Percentiles rank a stretch among this genome's conserved stretches.
Conservation (phyloP, 1,140 invertebrate species). For the Drosophila orosa region DNA sequence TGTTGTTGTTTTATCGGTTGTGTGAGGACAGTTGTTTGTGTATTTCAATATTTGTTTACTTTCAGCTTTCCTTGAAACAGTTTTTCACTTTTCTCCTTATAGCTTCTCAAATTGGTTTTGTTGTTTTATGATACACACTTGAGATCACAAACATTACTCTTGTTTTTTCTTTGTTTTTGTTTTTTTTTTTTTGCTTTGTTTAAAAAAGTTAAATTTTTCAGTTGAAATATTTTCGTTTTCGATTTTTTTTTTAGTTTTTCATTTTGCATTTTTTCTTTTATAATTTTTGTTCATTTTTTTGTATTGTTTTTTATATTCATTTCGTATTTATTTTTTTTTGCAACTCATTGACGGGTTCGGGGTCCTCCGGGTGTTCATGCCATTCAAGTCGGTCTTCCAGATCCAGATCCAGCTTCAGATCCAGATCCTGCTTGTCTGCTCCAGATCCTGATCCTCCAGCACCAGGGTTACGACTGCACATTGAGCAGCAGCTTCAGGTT, state of each 20-base stretch:
- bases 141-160: slow-evolving; percentile 83
- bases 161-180: slow-evolving; percentile 39
- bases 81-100: slow-evolving; percentile 37
- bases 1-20: slow-evolving; percentile 41
- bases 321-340: slow-evolving; percentile 40
- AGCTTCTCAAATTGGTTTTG: slow-evolving; percentile 68
- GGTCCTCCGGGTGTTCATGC: slow-evolving; percentile 56
- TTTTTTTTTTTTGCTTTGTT: slow-evolving; percentile 55
- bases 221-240: slow-evolving; percentile 74
- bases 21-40: slow-evolving; percentile 61
- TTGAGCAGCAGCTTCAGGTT: slow-evolving; percentile 85
- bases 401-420: slow-evolving; percentile 37
- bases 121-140: slow-evolving; percentile 82
- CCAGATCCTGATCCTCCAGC: slow-evolving; percentile 35
- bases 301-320: slow-evolving; percentile 40
- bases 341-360: slow-evolving; percentile 69
- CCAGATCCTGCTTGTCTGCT: slow-evolving; percentile 31
- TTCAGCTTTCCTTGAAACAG: slow-evolving; percentile 47
- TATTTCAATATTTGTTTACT: slow-evolving; percentile 49
- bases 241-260: slow-evolving; percentile 57
- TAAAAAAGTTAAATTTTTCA: slow-evolving; percentile 78
- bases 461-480: slow-evolving; percentile 85
- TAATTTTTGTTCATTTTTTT: slow-evolving; percentile 60
- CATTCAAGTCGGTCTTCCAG: slow-evolving; percentile 37
- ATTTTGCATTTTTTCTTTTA: slow-evolving; percentile 72